Conservation (phyloP, 2,888 invertebrate species). For the Caenorhabditis afra region DNA sequence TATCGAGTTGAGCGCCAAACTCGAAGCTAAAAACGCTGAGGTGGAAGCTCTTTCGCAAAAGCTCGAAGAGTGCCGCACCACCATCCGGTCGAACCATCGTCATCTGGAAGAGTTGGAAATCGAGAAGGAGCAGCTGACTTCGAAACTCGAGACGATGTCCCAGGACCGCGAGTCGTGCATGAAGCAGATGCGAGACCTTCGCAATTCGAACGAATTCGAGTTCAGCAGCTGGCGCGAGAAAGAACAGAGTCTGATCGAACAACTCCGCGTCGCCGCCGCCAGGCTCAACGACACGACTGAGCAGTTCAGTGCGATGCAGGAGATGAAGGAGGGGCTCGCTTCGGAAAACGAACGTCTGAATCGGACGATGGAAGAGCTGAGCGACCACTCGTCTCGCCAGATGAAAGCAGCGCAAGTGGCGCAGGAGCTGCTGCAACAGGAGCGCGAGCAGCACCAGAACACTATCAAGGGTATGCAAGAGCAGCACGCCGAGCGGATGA, state of each 20-base stretch:
- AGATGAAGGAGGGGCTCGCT: constrained; percentile 6
- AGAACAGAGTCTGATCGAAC: constrained; percentile 2
- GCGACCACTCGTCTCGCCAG: not conserved
- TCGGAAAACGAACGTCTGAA: constrained; percentile 18
- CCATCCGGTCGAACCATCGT: constrained; percentile 6
- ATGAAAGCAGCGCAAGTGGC: constrained; percentile 24
- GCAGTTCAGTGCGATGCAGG: constrained; percentile 2
- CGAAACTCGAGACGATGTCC: not conserved
- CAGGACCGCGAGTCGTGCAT: constrained; percentile 14
- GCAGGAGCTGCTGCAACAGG: not conserved
- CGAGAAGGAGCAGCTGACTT: constrained; percentile 8
- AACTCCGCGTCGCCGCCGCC: not conserved
- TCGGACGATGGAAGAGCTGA: not conserved
- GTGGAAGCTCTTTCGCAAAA: not conserved
- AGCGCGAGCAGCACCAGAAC: not conserved
- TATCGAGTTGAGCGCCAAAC: not conserved
- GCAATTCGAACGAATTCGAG: constrained; percentile 36
- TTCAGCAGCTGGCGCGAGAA: constrained; percentile 15
- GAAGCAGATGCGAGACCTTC: constrained; percentile 30
- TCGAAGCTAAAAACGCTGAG: constrained; percentile 17
- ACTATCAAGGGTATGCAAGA: not conserved
- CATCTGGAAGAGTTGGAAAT: constrained; percentile 35
- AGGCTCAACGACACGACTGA: constrained; percentile 1
- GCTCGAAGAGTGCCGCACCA: constrained; percentile 1
- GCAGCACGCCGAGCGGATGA: constrained; percentile 18